Base-by-base conservation (phyloP, 2,888 invertebrate species). In the Nymphalis c-album region DNA sequence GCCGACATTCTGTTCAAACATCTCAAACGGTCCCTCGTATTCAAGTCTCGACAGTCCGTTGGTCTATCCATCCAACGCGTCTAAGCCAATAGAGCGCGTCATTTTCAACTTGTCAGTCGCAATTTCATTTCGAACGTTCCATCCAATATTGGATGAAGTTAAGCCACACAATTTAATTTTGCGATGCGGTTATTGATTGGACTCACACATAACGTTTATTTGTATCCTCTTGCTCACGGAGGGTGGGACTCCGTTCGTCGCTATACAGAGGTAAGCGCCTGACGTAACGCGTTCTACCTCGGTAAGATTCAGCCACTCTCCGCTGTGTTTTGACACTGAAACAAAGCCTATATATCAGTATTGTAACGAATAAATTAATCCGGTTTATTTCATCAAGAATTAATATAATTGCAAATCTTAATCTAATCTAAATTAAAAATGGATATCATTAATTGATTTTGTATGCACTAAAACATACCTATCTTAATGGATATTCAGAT, bases 251-350 rank as follows among this genome's bases (percentile, higher is more conserved):
- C 95, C 95, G 73, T 95, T 95, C 26, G 93, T 93, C 1, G 95
- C 95, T 75, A 95, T 95, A 83, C 95, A 95, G 40, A 95, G 90
- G 80, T 94, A 94, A 0, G 94, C 93, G 1, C 95, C 95, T 82
- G 95, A 94, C 75, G 94, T 93, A 45, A 91, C 91, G 62, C 95
- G 90, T 74, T 94, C 94, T 26, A 94, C 91, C 17, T 82, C 86
- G 0, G 90, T 93, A 72, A 94, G 85, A 77, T 93, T 94, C 77
- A 94, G 81, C 86, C 93, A 87, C 1, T 90, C 85, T 1, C 94
- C 94, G 68, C 90, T 93, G 81, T 93, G 91, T 80, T 90, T 93
- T 17, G 91, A 87, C 22, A 93, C 94, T 94, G 85, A 10, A 82
- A 85, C 40, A 73, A 68, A 46, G 4, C 40, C 40, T 40, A 13